These are phyloP conservation scores for Electrona antarctica DNA, from an alignment of 2,113 vertebrate species.

Conservation along the genomic window DNA sequence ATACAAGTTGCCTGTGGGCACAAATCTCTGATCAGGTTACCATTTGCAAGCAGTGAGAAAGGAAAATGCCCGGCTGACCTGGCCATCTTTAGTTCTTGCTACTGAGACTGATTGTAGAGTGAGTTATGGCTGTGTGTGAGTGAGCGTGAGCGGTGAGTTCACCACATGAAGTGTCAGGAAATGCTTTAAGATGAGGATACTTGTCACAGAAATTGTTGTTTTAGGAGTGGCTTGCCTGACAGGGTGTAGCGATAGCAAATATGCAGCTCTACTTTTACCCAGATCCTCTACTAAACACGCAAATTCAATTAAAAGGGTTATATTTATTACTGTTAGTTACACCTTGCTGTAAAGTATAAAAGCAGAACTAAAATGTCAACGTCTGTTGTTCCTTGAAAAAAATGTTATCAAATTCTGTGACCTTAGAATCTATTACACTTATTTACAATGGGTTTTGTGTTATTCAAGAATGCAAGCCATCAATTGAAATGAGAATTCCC, in stretches of 20 bases:
- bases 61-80: background rate
- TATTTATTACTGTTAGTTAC: too few species aligned
- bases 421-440: background rate
- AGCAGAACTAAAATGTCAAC: too few species aligned
- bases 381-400: too few species aligned
- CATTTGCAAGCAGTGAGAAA: background rate
- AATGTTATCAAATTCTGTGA: background rate
- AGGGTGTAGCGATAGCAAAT: background rate
- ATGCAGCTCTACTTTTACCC: background rate
- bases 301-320: too few species aligned
- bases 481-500: background rate
- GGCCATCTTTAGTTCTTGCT: constrained; percentile 1
- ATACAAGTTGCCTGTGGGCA: constrained; percentile 13
- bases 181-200: constrained; percentile 9
- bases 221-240: background rate
- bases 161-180: constrained; percentile 39
- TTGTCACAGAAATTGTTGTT: constrained; percentile 40
- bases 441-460: background rate
- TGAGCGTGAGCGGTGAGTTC: constrained; percentile 28
- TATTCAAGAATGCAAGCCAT: background rate
- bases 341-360: too few species aligned
- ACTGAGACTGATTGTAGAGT: constrained; percentile 8
- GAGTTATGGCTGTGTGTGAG: background rate
- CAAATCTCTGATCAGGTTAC: constrained; percentile 28
- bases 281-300: background rate